Evolutionary conservation across 2,888 invertebrate genomes (phyloP).

Genomic region (Therioaphis trifolii): DNA sequence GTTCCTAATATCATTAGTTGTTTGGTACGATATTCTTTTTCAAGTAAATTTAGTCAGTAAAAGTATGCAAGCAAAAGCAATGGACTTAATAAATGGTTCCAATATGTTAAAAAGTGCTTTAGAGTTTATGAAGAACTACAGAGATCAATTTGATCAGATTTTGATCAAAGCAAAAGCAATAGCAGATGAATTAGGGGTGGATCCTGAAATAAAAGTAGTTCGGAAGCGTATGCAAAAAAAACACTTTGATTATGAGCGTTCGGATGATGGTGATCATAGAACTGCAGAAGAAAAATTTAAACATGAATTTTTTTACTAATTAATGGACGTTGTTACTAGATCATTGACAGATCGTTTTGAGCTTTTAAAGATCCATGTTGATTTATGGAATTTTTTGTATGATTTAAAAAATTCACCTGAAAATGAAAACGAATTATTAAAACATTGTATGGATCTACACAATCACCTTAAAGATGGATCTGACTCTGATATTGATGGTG

Average conservation of each 20-base stretch:
- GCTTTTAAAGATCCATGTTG: too few relatives aligned
- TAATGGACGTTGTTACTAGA: neutral
- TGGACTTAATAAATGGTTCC: conserved; percentile 36
- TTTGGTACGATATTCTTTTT: conserved; percentile 35
- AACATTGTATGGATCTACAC: too few relatives aligned
- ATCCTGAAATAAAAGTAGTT: conserved; percentile 17
- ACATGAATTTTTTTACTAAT: conserved; percentile 4
- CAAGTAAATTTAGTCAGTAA: conserved; percentile 26
- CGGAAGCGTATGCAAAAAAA: conserved; percentile 2
- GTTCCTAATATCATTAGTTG: conserved; percentile 25
- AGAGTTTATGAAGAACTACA: neutral
- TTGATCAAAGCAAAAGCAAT: conserved; percentile 27
- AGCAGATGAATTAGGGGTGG: conserved; percentile 12
- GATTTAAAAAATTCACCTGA: too few relatives aligned
- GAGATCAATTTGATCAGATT: conserved; percentile 37
- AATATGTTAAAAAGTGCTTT: conserved; percentile 16
- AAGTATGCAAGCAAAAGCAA: conserved; percentile 28
- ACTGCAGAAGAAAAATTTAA: neutral
- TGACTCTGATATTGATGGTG: too few relatives aligned
- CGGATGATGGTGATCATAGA: conserved; percentile 4
- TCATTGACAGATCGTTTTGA: conserved; percentile 13
- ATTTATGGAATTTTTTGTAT: too few relatives aligned
- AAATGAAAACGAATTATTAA: too few relatives aligned
- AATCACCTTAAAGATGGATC: too few relatives aligned
- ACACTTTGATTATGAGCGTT: conserved; percentile 10